phyloP scores from a whole-genome alignment of 2,797 vertebrate genomes.

The Psittacula derbiana region DNA sequence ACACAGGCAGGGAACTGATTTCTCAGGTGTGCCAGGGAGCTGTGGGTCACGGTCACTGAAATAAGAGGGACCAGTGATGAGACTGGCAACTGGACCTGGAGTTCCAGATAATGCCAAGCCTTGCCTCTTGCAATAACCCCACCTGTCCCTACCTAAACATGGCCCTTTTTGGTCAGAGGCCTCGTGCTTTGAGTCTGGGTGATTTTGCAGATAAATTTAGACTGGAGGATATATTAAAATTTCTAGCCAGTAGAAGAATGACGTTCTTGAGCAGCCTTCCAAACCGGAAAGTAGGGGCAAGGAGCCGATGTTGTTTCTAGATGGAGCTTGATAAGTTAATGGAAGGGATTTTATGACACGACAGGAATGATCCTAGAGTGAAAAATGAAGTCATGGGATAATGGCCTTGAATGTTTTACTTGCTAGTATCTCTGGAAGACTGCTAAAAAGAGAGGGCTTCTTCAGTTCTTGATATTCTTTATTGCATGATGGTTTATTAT shows the following conservation, averaged over 20 bases:
- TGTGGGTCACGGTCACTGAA: background rate
- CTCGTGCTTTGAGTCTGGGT: background rate
- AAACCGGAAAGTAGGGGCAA: background rate
- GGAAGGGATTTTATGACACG: slow-evolving; percentile 40
- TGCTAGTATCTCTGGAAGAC: background rate
- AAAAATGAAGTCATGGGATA: slow-evolving; percentile 38
- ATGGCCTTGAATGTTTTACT: background rate
- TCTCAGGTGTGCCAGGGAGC: background rate
- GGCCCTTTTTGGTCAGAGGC: background rate
- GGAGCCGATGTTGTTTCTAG: slow-evolving; percentile 30
- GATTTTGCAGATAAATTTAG: slow-evolving; percentile 22
- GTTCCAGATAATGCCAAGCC: background rate
- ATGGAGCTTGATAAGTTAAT: slow-evolving; percentile 58
- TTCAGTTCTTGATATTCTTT: background rate
- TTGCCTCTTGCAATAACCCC: background rate
- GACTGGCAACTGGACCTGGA: background rate
- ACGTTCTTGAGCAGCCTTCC: background rate
- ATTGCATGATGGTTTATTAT: background rate
- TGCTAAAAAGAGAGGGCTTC: background rate
- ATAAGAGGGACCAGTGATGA: background rate
- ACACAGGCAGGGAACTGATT: background rate
- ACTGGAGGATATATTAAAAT: background rate
- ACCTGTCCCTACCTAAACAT: slow-evolving; percentile 9
- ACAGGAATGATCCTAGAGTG: slow-evolving; percentile 27
- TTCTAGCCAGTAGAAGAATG: background rate